Conservation (phyloP, 2,797 vertebrate genomes). For the Cyclopterus lumpus region DNA sequence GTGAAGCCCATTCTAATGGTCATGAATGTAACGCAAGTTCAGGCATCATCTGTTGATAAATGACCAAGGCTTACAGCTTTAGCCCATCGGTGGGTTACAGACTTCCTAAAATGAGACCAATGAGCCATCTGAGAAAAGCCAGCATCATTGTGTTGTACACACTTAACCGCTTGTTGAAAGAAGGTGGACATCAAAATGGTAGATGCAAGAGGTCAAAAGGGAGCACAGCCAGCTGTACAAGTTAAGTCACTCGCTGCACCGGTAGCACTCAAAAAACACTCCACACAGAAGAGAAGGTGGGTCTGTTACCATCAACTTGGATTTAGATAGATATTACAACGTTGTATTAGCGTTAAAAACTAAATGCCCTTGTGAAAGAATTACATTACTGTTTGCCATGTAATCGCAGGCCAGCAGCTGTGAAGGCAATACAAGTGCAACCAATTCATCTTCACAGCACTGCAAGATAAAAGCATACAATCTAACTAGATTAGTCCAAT, state of each 20-base stretch:
- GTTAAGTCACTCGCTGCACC: slow-evolving; percentile 51
- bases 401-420: slow-evolving; percentile 42
- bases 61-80: slow-evolving; percentile 35
- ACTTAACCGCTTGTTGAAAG: slow-evolving; percentile 57
- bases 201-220: slow-evolving; percentile 44
- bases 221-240: slow-evolving; percentile 58
- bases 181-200: slow-evolving; percentile 52
- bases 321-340: slow-evolving; percentile 36
- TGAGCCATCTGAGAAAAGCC: slow-evolving; percentile 40
- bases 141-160: slow-evolving; percentile 53
- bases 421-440: slow-evolving; percentile 59
- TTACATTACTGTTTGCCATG: slow-evolving; percentile 34
- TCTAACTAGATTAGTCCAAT: slow-evolving; percentile 36
- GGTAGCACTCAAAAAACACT: slow-evolving; percentile 66
- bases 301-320: slow-evolving; percentile 35
- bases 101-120: slow-evolving; percentile 40
- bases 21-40: slow-evolving; percentile 47
- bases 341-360: slow-evolving; percentile 35
- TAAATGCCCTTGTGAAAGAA: slow-evolving; percentile 56
- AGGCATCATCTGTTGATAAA: slow-evolving; percentile 45
- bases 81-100: slow-evolving; percentile 22
- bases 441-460: slow-evolving; percentile 62
- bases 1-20: slow-evolving; percentile 38
- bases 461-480: slow-evolving; percentile 62
- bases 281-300: slow-evolving; percentile 34